Evolutionary conservation across 2,797 vertebrate genomes (phyloP).

Genomic region (Darevskia mixta): DNA sequence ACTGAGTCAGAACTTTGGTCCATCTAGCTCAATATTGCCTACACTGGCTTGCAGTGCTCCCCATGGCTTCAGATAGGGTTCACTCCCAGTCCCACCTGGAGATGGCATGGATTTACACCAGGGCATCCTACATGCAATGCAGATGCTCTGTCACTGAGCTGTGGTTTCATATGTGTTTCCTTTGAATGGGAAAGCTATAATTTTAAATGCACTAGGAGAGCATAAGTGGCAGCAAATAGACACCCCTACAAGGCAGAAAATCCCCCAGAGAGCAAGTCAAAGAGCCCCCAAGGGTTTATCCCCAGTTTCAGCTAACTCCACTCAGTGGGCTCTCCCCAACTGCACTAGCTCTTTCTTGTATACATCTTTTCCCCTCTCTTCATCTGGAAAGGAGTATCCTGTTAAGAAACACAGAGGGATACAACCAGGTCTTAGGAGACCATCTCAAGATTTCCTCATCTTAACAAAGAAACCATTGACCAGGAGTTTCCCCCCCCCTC

Average conservation of each 20-base stretch:
- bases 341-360: background rate
- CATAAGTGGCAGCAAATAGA: background rate
- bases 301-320: background rate
- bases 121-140: too few relatives aligned
- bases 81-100: too few relatives aligned
- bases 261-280: background rate
- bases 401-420: background rate
- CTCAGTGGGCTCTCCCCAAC: background rate
- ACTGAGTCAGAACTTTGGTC: too few relatives aligned
- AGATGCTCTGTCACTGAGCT: too few relatives aligned
- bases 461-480: background rate
- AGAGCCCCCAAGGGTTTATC: background rate
- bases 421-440: background rate
- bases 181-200: background rate
- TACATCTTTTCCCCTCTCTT: background rate
- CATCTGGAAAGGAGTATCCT: background rate
- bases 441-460: background rate
- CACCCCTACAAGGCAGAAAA: background rate
- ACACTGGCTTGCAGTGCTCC: too few relatives aligned
- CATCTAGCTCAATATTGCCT: too few relatives aligned
- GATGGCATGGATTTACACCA: too few relatives aligned
- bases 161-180: too few relatives aligned
- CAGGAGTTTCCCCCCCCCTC: too few relatives aligned
- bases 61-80: too few relatives aligned
- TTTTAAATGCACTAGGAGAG: background rate